A percentile compares a stretch with the other conserved stretches of the same genome.
Conservation (phyloP, 2,888 invertebrate species). For the Allygus modestus region DNA sequence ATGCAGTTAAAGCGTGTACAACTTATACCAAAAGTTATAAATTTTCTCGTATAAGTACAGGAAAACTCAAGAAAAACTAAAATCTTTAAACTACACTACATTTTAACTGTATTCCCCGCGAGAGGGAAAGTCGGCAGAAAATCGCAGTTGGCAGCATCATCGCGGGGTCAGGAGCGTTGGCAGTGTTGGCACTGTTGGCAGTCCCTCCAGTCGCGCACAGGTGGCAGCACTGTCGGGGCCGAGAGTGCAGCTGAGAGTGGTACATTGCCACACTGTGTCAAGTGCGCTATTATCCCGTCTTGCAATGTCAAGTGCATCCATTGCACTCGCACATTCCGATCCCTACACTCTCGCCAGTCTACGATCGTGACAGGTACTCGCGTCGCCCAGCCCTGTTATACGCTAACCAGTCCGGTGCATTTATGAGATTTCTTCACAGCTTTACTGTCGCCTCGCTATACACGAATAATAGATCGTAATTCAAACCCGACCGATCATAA, state of each 20-base stretch:
- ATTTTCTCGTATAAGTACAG: too few species aligned
- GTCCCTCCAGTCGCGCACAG: conserved; percentile 17
- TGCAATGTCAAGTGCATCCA: conserved; percentile 21
- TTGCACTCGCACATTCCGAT: background rate
- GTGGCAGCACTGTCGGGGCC: conserved; percentile 11
- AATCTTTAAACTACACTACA: too few species aligned
- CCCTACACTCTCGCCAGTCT: background rate
- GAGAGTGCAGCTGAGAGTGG: background rate
- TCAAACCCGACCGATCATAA: background rate
- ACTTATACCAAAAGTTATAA: too few species aligned
- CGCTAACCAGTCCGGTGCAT: background rate
- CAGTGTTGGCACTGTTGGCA: conserved; percentile 16
- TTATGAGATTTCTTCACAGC: background rate
- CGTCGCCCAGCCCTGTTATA: background rate
- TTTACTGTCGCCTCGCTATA: too few species aligned
- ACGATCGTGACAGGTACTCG: background rate
- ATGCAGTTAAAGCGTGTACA: too few species aligned
- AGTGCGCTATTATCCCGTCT: background rate
- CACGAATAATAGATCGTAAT: background rate
- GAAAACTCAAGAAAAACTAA: too few species aligned
- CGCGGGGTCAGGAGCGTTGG: conserved; percentile 30
- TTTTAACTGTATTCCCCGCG: too few species aligned
- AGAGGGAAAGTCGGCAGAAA: too few species aligned
- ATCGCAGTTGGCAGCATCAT: background rate
- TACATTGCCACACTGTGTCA: conserved; percentile 45